Percentiles rank a stretch among this genome's conserved stretches.
phyloP scores from a whole-genome alignment of 1,140 invertebrate species.

The Dendroctonus valens region DNA sequence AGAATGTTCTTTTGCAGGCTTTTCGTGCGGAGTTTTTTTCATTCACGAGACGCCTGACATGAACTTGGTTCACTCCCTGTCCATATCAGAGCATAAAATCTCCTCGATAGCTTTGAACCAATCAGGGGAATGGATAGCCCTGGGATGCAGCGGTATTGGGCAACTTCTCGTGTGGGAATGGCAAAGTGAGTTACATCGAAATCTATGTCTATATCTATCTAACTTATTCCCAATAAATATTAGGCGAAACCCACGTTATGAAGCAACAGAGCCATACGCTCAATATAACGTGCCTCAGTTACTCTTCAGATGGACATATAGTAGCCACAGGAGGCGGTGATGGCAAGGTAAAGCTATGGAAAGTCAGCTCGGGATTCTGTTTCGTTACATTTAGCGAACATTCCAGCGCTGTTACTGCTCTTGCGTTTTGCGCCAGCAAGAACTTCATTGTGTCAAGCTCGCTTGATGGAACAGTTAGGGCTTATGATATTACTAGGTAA shows the following conservation, averaged over 20 bases:
- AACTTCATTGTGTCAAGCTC: conserved; percentile 91
- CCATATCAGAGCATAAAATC: conserved; percentile 78
- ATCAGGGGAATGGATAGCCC: conserved; percentile 92
- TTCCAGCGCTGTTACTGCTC: conserved; percentile 72
- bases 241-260: conserved; percentile 90
- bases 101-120: conserved; percentile 78
- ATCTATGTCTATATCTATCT: too few relatives aligned
- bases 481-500: conserved; percentile 85
- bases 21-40: conserved; percentile 80
- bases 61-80: conserved; percentile 88
- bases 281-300: conserved; percentile 83
- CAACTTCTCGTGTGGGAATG: conserved; percentile 98
- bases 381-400: conserved; percentile 95
- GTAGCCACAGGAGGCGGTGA: conserved; percentile 93
- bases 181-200: conserved; percentile 69
- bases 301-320: conserved; percentile 88
- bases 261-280: conserved; percentile 95
- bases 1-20: conserved; percentile 55
- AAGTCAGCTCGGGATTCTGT: conserved; percentile 85
- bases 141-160: conserved; percentile 80
- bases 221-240: conserved; percentile 2
- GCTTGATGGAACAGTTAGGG: conserved; percentile 92
- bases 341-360: conserved; percentile 97
- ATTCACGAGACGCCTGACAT: conserved; percentile 92
- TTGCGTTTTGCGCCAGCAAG: conserved; percentile 85